Evolutionary conservation across 1,140 invertebrate genomes (phyloP).

Genomic region (Plutomurus gul): DNA sequence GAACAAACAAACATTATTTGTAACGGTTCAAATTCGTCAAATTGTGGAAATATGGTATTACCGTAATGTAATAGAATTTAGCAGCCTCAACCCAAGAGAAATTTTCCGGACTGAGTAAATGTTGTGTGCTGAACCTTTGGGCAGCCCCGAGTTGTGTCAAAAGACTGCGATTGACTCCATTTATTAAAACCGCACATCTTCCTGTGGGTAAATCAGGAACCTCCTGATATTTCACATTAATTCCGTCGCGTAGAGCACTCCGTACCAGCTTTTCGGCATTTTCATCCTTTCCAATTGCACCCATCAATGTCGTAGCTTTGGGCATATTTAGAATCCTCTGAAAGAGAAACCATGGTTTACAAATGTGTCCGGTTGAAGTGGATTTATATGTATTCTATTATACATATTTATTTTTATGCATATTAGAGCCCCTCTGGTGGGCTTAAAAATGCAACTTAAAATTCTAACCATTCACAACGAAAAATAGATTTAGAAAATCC

Average conservation of each 20-base stretch:
- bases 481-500: too few relatives aligned
- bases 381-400: too few relatives aligned
- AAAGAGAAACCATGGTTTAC: background rate
- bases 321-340: conserved; percentile 19
- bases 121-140: background rate
- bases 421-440: too few relatives aligned
- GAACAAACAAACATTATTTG: conserved; percentile 55
- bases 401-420: too few relatives aligned
- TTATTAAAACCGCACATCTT: conserved; percentile 14
- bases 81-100: conserved; percentile 76
- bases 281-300: conserved; percentile 25
- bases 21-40: too few relatives aligned
- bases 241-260: background rate
- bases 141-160: conserved; percentile 33
- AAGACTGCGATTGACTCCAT: background rate
- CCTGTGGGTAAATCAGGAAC: conserved; percentile 19
- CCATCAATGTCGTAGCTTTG: conserved; percentile 7
- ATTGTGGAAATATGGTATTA: conserved; percentile 62
- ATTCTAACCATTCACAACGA: too few relatives aligned
- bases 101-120: conserved; percentile 65
- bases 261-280: conserved; percentile 4
- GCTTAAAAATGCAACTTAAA: too few relatives aligned
- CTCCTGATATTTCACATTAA: background rate
- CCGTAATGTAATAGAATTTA: conserved; percentile 86
- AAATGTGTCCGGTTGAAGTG: too few relatives aligned